A percentile compares a stretch with the other conserved stretches of the same genome.
These are phyloP conservation scores for Sakesphorus luctuosus DNA, from an alignment of 2,113 vertebrate species.

Conservation along the genomic window DNA sequence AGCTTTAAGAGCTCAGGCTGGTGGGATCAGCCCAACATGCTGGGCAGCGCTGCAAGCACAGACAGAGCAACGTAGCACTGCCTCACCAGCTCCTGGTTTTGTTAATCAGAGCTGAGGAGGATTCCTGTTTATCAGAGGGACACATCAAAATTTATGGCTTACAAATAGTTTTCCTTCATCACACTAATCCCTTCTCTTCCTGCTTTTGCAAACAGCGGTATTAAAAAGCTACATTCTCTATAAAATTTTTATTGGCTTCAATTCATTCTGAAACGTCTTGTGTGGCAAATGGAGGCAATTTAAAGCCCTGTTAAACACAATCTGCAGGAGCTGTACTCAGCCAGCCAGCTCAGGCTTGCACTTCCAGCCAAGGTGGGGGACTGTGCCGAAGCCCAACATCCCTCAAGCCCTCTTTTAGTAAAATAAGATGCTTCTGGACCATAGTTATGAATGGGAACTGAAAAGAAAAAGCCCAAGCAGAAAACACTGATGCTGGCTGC, in stretches of 20 bases:
- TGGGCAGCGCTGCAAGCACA: not conserved
- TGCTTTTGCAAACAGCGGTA: constrained; percentile 24
- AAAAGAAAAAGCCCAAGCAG: not conserved
- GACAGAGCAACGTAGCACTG: not conserved
- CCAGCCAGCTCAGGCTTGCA: constrained; percentile 40
- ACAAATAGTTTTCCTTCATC: constrained; percentile 52
- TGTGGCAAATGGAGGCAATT: constrained; percentile 75
- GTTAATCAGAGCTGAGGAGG: not conserved
- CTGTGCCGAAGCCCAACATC: not conserved
- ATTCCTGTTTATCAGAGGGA: not conserved
- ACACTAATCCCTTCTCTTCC: constrained; percentile 43
- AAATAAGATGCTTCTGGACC: not conserved
- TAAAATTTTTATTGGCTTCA: constrained; percentile 71
- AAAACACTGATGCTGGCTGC: not conserved
- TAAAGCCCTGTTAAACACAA: constrained; percentile 74
- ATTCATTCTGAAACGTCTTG: constrained; percentile 67
- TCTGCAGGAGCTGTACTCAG: constrained; percentile 50
- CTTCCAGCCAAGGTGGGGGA: constrained; percentile 32
- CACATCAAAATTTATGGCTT: constrained; percentile 41
- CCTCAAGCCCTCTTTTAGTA: not conserved
- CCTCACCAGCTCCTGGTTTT: not conserved
- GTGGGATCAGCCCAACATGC: not conserved
- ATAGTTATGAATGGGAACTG: not conserved
- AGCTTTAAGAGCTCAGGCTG: not conserved
- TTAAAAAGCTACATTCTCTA: constrained; percentile 52